phyloP scores from a whole-genome alignment of 2,797 vertebrate genomes.

The Peromyscus eremicus region DNA sequence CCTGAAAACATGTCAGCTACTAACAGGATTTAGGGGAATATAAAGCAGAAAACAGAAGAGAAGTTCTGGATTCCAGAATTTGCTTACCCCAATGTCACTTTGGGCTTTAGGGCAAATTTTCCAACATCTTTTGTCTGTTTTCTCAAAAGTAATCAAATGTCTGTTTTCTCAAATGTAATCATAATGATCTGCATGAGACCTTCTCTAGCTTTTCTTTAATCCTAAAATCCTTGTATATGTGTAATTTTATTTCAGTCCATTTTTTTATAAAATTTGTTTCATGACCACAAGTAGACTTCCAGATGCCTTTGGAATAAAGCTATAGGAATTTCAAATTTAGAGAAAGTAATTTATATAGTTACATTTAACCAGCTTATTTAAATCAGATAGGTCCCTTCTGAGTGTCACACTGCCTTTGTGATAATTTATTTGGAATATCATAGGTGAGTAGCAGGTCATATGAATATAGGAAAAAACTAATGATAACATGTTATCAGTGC shows the following conservation, averaged over 20 bases:
- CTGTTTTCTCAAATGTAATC: neutral
- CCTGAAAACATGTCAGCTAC: neutral
- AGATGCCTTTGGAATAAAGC: neutral
- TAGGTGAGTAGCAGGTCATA: neutral
- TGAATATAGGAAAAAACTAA: neutral
- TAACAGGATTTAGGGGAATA: neutral
- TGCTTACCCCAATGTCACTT: neutral
- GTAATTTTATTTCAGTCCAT: neutral
- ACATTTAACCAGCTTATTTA: neutral
- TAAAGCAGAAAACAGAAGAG: neutral
- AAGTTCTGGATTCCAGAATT: neutral
- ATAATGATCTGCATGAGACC: neutral
- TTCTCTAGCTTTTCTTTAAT: neutral
- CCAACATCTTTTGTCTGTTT: neutral
- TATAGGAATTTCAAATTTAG: neutral
- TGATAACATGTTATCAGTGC: neutral
- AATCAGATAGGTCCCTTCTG: neutral
- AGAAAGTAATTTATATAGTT: neutral
- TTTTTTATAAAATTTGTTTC: neutral
- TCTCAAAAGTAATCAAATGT: neutral
- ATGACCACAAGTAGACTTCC: neutral
- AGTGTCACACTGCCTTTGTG: neutral
- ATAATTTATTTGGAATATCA: neutral
- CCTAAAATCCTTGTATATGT: neutral
- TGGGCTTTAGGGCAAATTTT: neutral